These are phyloP conservation scores for Phataginus tricuspis DNA, from an alignment of 2,797 vertebrate genomes.

Conservation along the genomic window DNA sequence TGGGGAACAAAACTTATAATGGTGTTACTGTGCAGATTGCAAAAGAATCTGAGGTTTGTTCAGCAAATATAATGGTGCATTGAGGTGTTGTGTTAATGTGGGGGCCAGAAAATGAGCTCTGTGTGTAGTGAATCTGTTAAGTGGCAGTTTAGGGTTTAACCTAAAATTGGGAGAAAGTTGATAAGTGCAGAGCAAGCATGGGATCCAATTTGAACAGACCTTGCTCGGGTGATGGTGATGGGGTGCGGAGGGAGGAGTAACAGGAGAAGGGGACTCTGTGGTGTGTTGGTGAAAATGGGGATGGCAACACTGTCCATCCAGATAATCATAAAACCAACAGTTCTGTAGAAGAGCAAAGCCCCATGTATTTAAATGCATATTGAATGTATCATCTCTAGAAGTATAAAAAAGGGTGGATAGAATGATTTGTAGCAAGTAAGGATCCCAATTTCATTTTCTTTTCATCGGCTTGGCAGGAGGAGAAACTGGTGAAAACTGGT, in stretches of 20 bases:
- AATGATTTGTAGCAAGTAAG: not conserved
- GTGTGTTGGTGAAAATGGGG: not conserved
- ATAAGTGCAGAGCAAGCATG: slow-evolving; percentile 67
- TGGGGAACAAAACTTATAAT: slow-evolving; percentile 67
- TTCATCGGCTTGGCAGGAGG: not conserved
- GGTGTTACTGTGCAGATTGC: slow-evolving; percentile 47
- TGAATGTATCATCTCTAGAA: not conserved
- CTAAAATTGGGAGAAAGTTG: slow-evolving; percentile 75
- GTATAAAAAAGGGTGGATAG: not conserved
- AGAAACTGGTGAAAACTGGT: not conserved
- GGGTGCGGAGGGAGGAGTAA: not conserved
- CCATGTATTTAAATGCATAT: not conserved
- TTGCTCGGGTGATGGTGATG: not conserved
- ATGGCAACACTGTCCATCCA: not conserved
- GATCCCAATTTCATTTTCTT: not conserved
- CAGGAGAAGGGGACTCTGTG: not conserved
- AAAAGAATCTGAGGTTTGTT: slow-evolving; percentile 76
- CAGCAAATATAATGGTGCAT: slow-evolving; percentile 71
- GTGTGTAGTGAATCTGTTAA: slow-evolving; percentile 78
- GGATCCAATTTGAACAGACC: slow-evolving; percentile 28
- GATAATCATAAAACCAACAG: not conserved
- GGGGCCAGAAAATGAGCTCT: slow-evolving; percentile 64
- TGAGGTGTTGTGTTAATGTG: slow-evolving; percentile 71
- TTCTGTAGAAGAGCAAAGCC: not conserved
- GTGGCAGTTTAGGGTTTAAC: slow-evolving; percentile 68